These are phyloP conservation scores for Antigone vipio DNA, from an alignment of 2,113 vertebrate genomes.

Conservation along the genomic window DNA sequence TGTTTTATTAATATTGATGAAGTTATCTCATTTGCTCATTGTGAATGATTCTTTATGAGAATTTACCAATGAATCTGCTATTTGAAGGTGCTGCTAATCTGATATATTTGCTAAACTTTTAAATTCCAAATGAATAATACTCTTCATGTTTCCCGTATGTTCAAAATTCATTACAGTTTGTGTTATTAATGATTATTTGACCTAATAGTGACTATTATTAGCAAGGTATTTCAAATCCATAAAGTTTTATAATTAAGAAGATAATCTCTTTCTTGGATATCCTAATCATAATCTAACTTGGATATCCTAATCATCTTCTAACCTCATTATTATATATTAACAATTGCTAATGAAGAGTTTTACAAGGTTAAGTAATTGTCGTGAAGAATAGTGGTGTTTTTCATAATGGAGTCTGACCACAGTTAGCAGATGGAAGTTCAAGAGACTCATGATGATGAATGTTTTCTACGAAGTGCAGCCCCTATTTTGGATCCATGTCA, in stretches of 20 bases:
- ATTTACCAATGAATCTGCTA: neutral
- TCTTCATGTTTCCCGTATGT: neutral
- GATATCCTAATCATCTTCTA: neutral
- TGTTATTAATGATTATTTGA: neutral
- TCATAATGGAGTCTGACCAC: accelerated
- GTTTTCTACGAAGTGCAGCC: neutral
- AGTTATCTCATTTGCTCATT: neutral
- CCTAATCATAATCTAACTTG: neutral
- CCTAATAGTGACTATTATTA: neutral
- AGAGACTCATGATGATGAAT: neutral
- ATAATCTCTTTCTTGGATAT: neutral
- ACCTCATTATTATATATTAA: neutral
- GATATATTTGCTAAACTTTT: neutral
- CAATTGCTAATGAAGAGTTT: neutral
- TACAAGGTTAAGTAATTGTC: neutral
- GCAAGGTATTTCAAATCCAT: neutral
- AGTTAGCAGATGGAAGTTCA: neutral
- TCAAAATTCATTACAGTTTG: neutral
- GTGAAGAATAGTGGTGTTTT: neutral
- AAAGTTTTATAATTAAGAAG: neutral
- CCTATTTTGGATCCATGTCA: neutral
- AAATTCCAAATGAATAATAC: neutral
- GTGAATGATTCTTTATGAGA: neutral
- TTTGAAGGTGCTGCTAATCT: neutral
- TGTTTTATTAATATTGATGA: constrained; percentile 3